phyloP scores from a whole-genome alignment of 2,888 invertebrate genomes.

The Agelastica alni region DNA sequence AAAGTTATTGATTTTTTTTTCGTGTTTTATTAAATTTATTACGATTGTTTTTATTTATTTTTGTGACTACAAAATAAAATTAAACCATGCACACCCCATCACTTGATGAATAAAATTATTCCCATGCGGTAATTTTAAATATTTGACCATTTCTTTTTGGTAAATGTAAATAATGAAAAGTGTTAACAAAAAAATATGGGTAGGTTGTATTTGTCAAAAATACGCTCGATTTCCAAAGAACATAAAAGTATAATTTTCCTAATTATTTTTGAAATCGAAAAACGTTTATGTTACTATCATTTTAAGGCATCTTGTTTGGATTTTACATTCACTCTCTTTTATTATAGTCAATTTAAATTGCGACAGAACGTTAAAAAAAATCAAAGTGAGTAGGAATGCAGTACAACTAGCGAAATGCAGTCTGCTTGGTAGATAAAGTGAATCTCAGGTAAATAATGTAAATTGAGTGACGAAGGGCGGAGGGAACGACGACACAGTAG shows the following conservation, averaged over 20 bases:
- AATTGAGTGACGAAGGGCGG: slow-evolving; percentile 29
- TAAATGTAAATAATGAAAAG: too few relatives aligned
- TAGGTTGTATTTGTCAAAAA: too few relatives aligned
- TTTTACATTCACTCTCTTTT: slow-evolving; percentile 34
- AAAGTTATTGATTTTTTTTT: too few relatives aligned
- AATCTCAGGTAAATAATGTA: slow-evolving; percentile 41
- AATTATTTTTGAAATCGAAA: slow-evolving; percentile 9
- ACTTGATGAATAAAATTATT: too few relatives aligned
- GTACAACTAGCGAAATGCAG: slow-evolving; percentile 44
- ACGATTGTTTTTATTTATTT: too few relatives aligned
- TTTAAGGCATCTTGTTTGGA: slow-evolving; percentile 29
- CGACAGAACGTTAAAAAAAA: slow-evolving; percentile 35
- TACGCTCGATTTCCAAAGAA: too few relatives aligned
- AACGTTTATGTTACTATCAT: slow-evolving; percentile 20
- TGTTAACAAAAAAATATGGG: too few relatives aligned
- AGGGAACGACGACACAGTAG: slow-evolving; percentile 25
- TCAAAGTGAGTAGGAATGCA: slow-evolving; percentile 39
- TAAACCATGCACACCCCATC: too few relatives aligned
- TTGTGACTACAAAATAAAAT: too few relatives aligned
- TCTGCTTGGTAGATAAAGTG: slow-evolving; percentile 35
- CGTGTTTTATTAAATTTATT: too few relatives aligned
- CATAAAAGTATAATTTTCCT: slow-evolving; percentile 4
- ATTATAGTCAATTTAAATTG: slow-evolving; percentile 37
- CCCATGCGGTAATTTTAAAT: too few relatives aligned
- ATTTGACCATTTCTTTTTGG: too few relatives aligned